Base-by-base conservation (phyloP, 2,113 vertebrate species). In the Triplophysa dalaica region DNA sequence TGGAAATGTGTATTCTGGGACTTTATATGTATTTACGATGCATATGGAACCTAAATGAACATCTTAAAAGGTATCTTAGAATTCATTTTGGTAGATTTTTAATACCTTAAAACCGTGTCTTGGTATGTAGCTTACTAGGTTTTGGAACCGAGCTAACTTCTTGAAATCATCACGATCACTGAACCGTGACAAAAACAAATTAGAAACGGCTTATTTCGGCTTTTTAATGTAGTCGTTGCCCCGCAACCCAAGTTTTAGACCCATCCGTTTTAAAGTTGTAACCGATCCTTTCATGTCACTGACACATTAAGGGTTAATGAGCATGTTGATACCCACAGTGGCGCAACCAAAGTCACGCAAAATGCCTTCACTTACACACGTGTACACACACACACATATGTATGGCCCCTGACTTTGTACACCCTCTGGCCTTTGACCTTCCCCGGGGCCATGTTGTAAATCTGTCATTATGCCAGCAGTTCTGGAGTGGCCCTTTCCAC, bases 271-370 rank as follows among this genome's bases (percentile, higher is more conserved):
- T 24, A 41, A 48, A 60, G 74, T 79, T 68, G 82, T 82, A 83
- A 89, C 79, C 48, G 83, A 88, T 91, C 85, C 73, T 45, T 91
- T 89, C 86, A 89, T 89, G 86, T 86, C 56, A 58, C 78, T 77
- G 82, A 88, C 88, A 87, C 77, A 5, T 68, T 65, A 50, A 45
- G 69, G 67, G 77, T 85, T 90, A 92, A 91, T 89, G 84, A 90
- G 86, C 84, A 87, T 81, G 75, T 83, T 24, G 50, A 84, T 86
- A 81, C 83, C 85, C 83, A 84, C 84, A 74, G 81, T 87, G 84
- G 65, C 72, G 75, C 83, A 70, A 45, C 80, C 33, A 90, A 45
- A 45, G 89, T 87, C 88, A 84, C 86, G 78, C 63, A 21, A 69
- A 65, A 75, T 43, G 3, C 75, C 60, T 77, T 78, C 77, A 50